Conservation (phyloP, 2,113 vertebrate genomes). For the human region DNA sequence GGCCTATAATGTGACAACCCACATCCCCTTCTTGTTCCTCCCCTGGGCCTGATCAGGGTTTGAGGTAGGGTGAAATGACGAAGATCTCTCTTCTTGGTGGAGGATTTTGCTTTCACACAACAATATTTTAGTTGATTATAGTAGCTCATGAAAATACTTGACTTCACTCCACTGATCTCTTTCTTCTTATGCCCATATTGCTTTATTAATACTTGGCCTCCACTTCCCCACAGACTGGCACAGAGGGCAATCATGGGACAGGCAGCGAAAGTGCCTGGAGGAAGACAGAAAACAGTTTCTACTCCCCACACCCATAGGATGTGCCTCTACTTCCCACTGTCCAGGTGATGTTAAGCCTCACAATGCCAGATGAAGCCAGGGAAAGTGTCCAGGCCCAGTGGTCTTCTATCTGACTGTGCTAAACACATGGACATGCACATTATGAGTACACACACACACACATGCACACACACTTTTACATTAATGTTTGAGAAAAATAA, state of each 20-base stretch:
- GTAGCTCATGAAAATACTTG: neutral
- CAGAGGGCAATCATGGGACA: neutral
- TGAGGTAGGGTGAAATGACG: neutral
- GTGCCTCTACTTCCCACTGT: neutral
- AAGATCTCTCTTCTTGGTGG: neutral
- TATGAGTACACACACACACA: neutral
- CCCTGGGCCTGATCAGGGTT: neutral
- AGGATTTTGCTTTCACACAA: neutral
- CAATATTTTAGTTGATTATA: neutral
- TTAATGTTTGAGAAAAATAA: slow-evolving; percentile 27
- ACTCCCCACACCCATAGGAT: neutral
- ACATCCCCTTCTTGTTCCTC: neutral
- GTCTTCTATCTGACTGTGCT: neutral
- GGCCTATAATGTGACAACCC: neutral
- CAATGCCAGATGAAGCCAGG: neutral
- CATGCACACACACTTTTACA: neutral
- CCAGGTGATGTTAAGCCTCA: neutral
- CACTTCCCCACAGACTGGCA: neutral
- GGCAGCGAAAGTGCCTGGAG: neutral
- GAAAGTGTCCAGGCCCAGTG: neutral
- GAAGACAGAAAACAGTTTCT: neutral
- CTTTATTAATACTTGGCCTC: neutral
- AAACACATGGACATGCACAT: neutral
- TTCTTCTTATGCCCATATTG: neutral
- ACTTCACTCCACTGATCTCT: neutral